Percentiles rank a stretch among this genome's conserved stretches.
These are phyloP conservation scores for Malaclemys terrapin DNA, from an alignment of 2,113 vertebrate genomes.

Conservation along the genomic window DNA sequence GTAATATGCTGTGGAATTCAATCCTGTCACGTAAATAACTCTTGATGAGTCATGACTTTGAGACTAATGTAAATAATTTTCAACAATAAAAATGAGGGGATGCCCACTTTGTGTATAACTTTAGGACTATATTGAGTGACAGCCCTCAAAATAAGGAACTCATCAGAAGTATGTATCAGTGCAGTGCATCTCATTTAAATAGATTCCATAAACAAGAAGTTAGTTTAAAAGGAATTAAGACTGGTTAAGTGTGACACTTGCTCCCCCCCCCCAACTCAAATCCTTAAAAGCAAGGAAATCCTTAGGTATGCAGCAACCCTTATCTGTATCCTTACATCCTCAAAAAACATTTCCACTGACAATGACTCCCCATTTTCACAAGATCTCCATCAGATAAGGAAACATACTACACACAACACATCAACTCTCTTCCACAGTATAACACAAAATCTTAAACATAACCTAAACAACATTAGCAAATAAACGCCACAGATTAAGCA, in stretches of 20 bases:
- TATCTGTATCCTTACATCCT: accelerated
- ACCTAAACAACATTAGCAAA: background rate
- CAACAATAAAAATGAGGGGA: background rate
- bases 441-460: background rate
- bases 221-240: background rate
- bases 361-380: background rate
- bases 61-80: background rate
- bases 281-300: background rate
- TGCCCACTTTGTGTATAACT: background rate
- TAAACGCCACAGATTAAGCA: background rate
- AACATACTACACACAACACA: accelerated
- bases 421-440: background rate
- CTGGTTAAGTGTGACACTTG: background rate
- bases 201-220: background rate
- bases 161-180: background rate
- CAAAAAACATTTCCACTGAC: background rate
- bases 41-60: background rate
- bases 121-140: background rate
- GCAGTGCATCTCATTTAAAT: background rate
- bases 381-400: background rate
- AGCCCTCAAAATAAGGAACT: background rate
- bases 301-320: background rate
- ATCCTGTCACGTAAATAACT: background rate
- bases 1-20: background rate
- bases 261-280: background rate